Evolutionary conservation across 2,797 vertebrate species (phyloP).

Genomic region (Hippopotamyrus pictus): DNA sequence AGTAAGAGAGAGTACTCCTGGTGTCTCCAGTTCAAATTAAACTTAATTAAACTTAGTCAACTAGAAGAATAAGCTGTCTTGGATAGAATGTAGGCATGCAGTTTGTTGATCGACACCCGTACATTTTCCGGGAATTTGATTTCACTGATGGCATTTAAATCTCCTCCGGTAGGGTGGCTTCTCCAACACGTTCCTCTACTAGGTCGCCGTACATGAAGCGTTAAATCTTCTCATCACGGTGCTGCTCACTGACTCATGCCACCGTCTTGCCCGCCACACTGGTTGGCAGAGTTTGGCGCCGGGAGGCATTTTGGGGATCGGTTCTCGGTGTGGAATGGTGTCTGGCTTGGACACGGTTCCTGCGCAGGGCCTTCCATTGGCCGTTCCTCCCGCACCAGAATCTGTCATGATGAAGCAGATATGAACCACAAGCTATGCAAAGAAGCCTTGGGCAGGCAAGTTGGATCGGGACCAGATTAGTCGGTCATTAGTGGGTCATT

Average conservation of each 20-base stretch:
- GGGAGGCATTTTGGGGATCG: background rate
- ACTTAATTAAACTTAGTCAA: background rate
- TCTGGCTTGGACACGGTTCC: background rate
- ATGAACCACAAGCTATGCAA: background rate
- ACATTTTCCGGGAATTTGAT: background rate
- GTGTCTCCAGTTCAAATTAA: background rate
- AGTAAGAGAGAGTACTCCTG: background rate
- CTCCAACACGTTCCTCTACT: background rate
- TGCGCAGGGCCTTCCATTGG: background rate
- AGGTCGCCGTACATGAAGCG: background rate
- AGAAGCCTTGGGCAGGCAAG: background rate
- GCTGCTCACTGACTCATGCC: background rate
- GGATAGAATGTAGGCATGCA: background rate
- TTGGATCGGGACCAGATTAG: background rate
- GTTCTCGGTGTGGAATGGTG: background rate
- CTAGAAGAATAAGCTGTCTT: background rate
- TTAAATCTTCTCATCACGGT: background rate
- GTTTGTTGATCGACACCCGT: background rate
- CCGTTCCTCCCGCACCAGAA: background rate
- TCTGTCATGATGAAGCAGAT: background rate
- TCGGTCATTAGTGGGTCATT: background rate
- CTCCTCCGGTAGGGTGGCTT: background rate
- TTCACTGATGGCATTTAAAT: background rate
- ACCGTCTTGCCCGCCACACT: background rate
- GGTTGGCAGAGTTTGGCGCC: background rate